Evolutionary conservation across 2,797 vertebrate genomes (phyloP).

Genomic region (Odontamblyopus rebecca): DNA sequence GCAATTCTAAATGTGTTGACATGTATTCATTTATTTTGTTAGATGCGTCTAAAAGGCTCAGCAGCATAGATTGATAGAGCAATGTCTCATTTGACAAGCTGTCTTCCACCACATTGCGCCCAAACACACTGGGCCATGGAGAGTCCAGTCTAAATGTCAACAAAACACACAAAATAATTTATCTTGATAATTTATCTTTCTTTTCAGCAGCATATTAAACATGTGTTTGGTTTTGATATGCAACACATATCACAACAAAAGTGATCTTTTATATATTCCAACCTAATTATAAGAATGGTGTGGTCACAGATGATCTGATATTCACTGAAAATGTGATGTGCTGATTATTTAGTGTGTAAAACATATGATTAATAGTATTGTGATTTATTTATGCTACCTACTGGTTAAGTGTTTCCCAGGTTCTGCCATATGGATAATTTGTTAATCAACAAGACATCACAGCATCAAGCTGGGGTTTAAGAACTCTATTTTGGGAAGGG

Average conservation of each 20-base stretch:
- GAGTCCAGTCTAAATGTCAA: constrained; percentile 46
- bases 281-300: background rate
- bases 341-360: background rate
- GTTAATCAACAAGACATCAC: background rate
- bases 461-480: background rate
- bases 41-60: constrained; percentile 46
- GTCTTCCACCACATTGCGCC: constrained; percentile 68
- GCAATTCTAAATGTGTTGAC: constrained; percentile 3
- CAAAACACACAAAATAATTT: constrained; percentile 34
- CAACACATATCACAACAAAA: constrained; percentile 48
- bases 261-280: background rate
- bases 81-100: constrained; percentile 65
- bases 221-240: constrained; percentile 19
- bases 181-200: constrained; percentile 14
- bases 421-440: background rate
- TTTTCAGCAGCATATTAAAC: constrained; percentile 39
- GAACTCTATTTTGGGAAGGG: background rate
- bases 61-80: constrained; percentile 64
- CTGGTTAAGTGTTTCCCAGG: no score
- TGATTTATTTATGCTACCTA: background rate
- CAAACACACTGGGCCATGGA: constrained; percentile 48
- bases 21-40: constrained; percentile 49
- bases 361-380: background rate
- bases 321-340: background rate
- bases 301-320: background rate